A percentile compares a stretch with the other conserved stretches of the same genome.
Evolutionary conservation across 2,888 invertebrate genomes (phyloP).

Genomic region (Cantharis rufa): DNA sequence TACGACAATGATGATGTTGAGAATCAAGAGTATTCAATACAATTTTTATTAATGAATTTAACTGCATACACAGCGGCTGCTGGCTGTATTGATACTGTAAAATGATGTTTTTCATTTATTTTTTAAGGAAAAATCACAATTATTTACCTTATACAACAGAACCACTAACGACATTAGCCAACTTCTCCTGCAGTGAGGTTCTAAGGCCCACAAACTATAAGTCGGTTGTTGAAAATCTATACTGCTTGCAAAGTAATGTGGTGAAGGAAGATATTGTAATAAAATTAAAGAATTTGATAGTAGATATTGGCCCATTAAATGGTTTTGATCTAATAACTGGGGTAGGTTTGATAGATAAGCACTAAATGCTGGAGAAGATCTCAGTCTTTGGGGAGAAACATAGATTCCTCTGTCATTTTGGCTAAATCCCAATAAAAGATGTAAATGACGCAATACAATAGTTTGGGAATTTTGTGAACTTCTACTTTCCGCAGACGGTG

Average conservation of each 20-base stretch:
- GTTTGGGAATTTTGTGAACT: constrained; percentile 77
- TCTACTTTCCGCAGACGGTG: constrained; percentile 78
- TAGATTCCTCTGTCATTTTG: constrained; percentile 88
- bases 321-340: constrained; percentile 94
- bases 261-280: constrained; percentile 82
- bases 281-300: constrained; percentile 82
- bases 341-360: constrained; percentile 93
- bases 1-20: constrained; percentile 88
- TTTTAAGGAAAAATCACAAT: background rate
- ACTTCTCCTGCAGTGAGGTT: constrained; percentile 82
- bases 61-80: constrained; percentile 70
- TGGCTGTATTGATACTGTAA: constrained; percentile 75
- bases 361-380: constrained; percentile 92
- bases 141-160: constrained; percentile 87
- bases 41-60: constrained; percentile 82
- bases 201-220: constrained; percentile 87
- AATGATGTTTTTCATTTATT: background rate
- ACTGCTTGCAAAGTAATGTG: constrained; percentile 61
- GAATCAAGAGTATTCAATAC: constrained; percentile 90
- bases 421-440: constrained; percentile 91
- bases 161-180: constrained; percentile 95
- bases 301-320: constrained; percentile 87
- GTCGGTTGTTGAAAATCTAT: constrained; percentile 67
- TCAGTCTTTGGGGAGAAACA: constrained; percentile 83
- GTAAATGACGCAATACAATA: constrained; percentile 88